phyloP scores from a whole-genome alignment of 2,888 invertebrate genomes.

The Acrocyrtus sp. region DNA sequence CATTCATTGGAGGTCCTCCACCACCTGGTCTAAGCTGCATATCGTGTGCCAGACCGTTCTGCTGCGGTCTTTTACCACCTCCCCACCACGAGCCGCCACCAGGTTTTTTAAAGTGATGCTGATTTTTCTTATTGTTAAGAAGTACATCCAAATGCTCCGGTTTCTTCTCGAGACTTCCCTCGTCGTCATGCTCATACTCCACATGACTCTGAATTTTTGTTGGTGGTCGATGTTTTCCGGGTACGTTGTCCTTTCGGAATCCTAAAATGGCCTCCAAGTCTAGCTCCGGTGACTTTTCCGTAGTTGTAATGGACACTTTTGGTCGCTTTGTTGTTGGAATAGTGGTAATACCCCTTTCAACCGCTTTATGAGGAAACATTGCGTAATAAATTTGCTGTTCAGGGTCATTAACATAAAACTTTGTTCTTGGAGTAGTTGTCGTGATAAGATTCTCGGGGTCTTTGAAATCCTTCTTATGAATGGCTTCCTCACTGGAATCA shows the following conservation, averaged over 20 bases:
- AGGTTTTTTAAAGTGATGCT: neutral
- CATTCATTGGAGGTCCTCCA: conserved; percentile 3
- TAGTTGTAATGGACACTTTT: neutral
- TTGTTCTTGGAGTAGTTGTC: conserved; percentile 14
- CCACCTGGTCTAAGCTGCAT: conserved; percentile 1
- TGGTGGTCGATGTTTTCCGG: neutral
- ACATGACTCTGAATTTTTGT: conserved; percentile 20
- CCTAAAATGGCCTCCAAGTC: neutral
- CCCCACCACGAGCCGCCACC: conserved; percentile 2
- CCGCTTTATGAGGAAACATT: conserved; percentile 29
- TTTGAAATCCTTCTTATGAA: conserved; percentile 10
- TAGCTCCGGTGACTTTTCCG: neutral
- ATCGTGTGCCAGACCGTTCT: neutral
- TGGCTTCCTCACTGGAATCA: conserved; percentile 28
- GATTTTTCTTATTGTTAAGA: conserved; percentile 6
- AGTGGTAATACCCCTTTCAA: conserved; percentile 26
- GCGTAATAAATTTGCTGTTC: conserved; percentile 30
- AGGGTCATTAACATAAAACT: conserved; percentile 10
- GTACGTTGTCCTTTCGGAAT: neutral
- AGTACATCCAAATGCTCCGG: conserved; percentile 18
- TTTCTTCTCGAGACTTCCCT: conserved; percentile 19
- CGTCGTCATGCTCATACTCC: conserved; percentile 37
- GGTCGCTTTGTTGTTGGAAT: conserved; percentile 13
- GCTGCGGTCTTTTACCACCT: neutral
- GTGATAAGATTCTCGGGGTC: conserved; percentile 25